Percentiles rank a stretch among this genome's conserved stretches.
phyloP scores from a whole-genome alignment of 2,797 vertebrate genomes.

The Steatocranus sp. region DNA sequence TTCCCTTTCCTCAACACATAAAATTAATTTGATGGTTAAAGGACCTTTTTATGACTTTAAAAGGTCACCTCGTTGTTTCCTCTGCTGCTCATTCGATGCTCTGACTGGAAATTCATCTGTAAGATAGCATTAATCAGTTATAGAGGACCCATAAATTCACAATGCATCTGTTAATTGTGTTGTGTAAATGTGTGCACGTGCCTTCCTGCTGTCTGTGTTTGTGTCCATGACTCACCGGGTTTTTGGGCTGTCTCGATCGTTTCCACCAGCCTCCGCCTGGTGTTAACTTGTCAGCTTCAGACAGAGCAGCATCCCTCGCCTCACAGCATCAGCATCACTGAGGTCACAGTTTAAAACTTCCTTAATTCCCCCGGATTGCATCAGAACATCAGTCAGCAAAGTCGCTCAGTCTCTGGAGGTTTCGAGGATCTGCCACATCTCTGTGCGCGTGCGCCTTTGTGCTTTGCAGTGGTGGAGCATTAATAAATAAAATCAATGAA shows the following conservation, averaged over 20 bases:
- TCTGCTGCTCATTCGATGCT: conserved; percentile 3
- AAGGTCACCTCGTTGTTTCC: conserved; percentile 4
- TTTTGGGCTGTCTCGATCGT: neutral
- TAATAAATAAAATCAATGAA: neutral
- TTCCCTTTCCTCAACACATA: neutral
- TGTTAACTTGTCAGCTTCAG: neutral
- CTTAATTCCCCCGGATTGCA: conserved; percentile 23
- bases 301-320: neutral
- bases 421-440: neutral
- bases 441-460: neutral
- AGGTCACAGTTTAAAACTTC: neutral
- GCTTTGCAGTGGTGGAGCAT: conserved; percentile 2
- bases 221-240: conserved; percentile 5
- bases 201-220: neutral
- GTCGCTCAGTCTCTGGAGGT: neutral
- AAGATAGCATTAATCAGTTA: conserved; percentile 22
- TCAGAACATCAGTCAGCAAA: neutral
- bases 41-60: neutral
- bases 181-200: neutral
- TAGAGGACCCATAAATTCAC: neutral
- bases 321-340: neutral
- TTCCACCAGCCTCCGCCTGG: neutral
- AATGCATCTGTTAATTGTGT: neutral
- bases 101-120: conserved; percentile 14
- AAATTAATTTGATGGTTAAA: neutral